phyloP scores from a whole-genome alignment of 1,140 invertebrate species.

The Doryteuthis pealeii region DNA sequence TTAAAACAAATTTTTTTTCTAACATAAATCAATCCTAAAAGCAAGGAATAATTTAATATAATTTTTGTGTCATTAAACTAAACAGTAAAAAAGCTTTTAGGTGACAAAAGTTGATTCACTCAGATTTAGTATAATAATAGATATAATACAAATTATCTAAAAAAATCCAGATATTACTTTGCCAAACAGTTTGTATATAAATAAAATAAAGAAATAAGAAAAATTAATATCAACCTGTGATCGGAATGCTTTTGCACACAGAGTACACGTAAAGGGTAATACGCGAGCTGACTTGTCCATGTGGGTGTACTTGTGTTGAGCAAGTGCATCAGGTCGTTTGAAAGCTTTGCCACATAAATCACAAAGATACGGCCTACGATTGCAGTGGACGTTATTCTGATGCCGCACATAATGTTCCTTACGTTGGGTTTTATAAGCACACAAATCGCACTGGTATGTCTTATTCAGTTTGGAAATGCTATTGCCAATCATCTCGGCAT shows the following conservation, averaged over 20 bases:
- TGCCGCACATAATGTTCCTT: constrained; percentile 59
- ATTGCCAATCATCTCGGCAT: background rate
- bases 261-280: constrained; percentile 45
- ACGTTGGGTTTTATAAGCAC: constrained; percentile 50
- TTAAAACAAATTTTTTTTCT: too few species aligned
- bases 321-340: constrained; percentile 58
- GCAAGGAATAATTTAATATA: too few species aligned
- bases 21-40: too few species aligned
- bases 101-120: too few species aligned
- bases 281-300: constrained; percentile 32
- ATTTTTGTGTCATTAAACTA: too few species aligned
- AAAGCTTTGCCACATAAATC: constrained; percentile 60
- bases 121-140: too few species aligned
- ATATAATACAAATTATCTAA: too few species aligned
- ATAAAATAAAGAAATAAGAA: too few species aligned
- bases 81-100: too few species aligned
- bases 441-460: constrained; percentile 44
- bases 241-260: constrained; percentile 58
- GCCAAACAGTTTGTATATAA: too few species aligned
- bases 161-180: too few species aligned
- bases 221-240: constrained; percentile 55
- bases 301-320: constrained; percentile 55
- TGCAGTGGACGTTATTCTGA: constrained; percentile 56
- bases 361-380: constrained; percentile 58
- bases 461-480: constrained; percentile 13